A percentile compares a stretch with the other conserved stretches of the same genome.
phyloP scores from a whole-genome alignment of 2,113 vertebrate species.

The Pionites leucogaster region DNA sequence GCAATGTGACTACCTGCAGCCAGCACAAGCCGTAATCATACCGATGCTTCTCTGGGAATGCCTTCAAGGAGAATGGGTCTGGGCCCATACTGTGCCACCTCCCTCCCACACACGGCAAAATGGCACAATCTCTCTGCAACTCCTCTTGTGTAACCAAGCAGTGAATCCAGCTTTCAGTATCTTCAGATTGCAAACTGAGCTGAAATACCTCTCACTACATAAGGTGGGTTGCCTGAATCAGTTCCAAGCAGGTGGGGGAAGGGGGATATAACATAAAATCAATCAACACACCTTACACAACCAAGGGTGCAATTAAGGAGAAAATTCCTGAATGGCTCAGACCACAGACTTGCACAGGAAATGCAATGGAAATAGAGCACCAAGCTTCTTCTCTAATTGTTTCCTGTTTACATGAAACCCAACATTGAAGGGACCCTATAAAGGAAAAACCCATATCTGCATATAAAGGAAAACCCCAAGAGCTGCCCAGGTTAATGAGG shows the following conservation, averaged over 20 bases:
- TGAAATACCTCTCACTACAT: neutral
- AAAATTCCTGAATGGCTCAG: neutral
- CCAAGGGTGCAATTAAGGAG: neutral
- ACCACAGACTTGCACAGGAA: constrained; percentile 18
- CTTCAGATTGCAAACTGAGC: neutral
- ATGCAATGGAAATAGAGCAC: neutral
- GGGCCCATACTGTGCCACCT: neutral
- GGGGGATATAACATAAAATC: neutral
- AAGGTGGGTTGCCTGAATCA: neutral
- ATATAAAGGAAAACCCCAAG: neutral
- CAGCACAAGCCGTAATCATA: neutral
- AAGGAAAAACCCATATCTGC: neutral
- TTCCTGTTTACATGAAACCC: constrained; percentile 25
- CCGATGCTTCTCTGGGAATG: neutral
- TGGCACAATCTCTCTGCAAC: neutral
- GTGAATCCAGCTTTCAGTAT: neutral
- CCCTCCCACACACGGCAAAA: neutral
- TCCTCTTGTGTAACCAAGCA: neutral
- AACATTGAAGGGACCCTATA: neutral
- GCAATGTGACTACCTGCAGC: neutral
- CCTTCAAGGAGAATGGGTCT: neutral
- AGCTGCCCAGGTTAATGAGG: neutral
- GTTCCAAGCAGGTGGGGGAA: neutral
- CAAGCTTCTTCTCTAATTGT: neutral
- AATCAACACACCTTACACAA: neutral